Evolutionary conservation across 1,140 invertebrate genomes (phyloP).

Genomic region (Rhynchophorus ferrugineus): DNA sequence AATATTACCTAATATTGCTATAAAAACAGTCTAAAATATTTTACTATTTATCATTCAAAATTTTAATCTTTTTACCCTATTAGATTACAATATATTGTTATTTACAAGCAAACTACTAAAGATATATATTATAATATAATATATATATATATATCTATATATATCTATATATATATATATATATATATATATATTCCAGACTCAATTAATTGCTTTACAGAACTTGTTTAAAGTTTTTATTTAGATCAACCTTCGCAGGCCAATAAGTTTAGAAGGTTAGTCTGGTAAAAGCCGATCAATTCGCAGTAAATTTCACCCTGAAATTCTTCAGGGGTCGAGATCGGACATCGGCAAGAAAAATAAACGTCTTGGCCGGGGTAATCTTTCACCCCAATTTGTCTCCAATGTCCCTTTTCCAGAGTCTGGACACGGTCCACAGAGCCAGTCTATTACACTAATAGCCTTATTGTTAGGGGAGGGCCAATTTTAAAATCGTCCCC

Average conservation of each 20-base stretch:
- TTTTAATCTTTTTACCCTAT: no score
- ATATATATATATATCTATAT: no score
- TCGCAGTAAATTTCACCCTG: not conserved
- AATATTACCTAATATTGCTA: no score
- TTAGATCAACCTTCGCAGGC: not conserved
- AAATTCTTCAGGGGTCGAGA: not conserved
- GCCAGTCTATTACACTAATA: slow-evolving; percentile 39
- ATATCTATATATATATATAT: no score
- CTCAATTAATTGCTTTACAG: no score
- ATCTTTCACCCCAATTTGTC: slow-evolving; percentile 41
- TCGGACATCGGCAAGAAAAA: slow-evolving; percentile 25
- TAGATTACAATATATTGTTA: no score
- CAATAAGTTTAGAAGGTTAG: not conserved
- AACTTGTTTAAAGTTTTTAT: no score
- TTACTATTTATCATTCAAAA: no score
- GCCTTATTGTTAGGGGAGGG: slow-evolving; percentile 34
- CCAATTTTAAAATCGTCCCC: slow-evolving; percentile 34
- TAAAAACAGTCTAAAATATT: no score
- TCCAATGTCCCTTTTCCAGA: slow-evolving; percentile 35
- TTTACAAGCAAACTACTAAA: no score
- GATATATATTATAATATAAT: no score
- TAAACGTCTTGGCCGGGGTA: slow-evolving; percentile 32
- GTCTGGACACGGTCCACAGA: slow-evolving; percentile 38
- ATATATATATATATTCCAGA: no score
- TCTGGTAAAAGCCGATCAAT: not conserved